Conservation (phyloP, 1,140 invertebrate genomes). For the Tetraneura akinire region DNA sequence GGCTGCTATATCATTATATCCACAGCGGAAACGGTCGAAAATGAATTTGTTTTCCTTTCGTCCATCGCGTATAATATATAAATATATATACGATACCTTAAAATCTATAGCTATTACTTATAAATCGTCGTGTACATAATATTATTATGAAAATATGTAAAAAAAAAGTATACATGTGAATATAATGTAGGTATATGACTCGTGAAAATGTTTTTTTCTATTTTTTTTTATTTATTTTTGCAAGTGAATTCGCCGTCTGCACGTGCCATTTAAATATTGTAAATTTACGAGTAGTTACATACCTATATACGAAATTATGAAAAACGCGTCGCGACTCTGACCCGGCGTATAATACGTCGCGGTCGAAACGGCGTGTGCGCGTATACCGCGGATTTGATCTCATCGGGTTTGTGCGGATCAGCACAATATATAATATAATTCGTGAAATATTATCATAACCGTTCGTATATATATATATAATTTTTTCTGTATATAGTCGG, state of each 20-base stretch:
- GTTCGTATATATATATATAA: too few relatives aligned
- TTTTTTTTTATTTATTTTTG: too few relatives aligned
- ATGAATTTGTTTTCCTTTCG: constrained; percentile 23
- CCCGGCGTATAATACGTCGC: too few relatives aligned
- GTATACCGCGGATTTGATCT: too few relatives aligned
- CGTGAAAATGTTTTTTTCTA: neutral
- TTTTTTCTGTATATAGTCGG: neutral
- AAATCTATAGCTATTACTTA: neutral
- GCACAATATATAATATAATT: neutral
- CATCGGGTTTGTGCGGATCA: too few relatives aligned
- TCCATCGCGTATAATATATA: too few relatives aligned
- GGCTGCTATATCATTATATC: too few relatives aligned
- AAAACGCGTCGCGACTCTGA: neutral
- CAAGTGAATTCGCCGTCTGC: neutral
- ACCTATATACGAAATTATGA: too few relatives aligned
- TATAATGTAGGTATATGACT: neutral
- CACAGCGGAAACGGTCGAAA: neutral
- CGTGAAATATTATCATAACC: constrained; percentile 28
- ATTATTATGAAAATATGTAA: neutral
- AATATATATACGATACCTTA: neutral
- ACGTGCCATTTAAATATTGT: neutral
- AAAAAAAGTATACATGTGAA: neutral
- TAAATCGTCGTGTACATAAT: neutral
- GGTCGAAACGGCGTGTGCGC: too few relatives aligned
- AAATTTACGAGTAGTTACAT: neutral